Evolutionary conservation across 2,888 invertebrate species (phyloP).

Genomic region (Deilephila elpenor): DNA sequence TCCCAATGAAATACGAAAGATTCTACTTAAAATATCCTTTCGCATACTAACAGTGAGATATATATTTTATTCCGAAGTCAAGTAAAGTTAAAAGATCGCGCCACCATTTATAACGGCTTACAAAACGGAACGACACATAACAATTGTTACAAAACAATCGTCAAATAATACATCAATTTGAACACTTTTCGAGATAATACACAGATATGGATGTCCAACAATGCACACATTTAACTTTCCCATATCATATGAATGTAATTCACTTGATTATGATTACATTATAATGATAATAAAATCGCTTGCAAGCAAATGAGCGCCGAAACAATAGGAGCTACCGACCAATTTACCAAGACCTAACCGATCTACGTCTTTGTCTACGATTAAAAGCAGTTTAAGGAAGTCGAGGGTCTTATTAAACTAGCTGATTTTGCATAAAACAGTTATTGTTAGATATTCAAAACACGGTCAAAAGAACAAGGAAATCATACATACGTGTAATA

Average conservation of each 20-base stretch:
- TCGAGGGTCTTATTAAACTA: conserved; percentile 3
- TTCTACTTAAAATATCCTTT: too few species aligned
- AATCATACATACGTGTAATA: conserved; percentile 16
- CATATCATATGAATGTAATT: conserved; percentile 36
- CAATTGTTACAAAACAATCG: conserved; percentile 27
- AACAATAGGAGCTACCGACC: conserved; percentile 36
- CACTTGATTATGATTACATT: conserved; percentile 41
- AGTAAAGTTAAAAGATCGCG: background rate
- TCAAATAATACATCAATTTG: conserved; percentile 27
- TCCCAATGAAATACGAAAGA: too few species aligned
- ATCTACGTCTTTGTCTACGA: background rate
- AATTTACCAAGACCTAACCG: conserved; percentile 27
- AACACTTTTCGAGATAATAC: conserved; percentile 30
- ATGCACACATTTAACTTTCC: conserved; percentile 38
- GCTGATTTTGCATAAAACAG: conserved; percentile 21
- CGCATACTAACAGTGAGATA: too few species aligned
- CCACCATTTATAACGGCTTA: background rate
- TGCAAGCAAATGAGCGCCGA: conserved; percentile 38
- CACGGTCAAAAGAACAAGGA: conserved; percentile 28
- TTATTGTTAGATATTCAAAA: conserved; percentile 24
- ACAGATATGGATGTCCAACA: conserved; percentile 37
- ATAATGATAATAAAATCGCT: conserved; percentile 44
- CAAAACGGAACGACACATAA: conserved; percentile 26
- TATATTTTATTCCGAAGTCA: too few species aligned
- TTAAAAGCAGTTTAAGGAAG: background rate